A percentile compares a stretch with the other conserved stretches of the same genome.
Evolutionary conservation across 2,113 vertebrate species (phyloP).

Genomic region (Burhinus bistriatus): DNA sequence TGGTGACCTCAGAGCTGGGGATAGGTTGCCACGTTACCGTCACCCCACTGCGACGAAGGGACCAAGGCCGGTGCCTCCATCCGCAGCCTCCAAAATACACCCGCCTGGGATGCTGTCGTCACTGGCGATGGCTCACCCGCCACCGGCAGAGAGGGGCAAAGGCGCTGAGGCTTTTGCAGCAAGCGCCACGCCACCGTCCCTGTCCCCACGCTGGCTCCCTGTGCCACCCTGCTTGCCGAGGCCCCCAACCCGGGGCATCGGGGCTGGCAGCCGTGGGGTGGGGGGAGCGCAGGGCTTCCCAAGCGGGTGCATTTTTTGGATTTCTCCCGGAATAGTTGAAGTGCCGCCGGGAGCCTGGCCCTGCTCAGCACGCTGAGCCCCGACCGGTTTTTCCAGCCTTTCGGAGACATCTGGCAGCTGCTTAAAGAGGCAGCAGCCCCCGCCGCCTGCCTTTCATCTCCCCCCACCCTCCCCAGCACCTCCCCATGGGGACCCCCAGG

Average conservation of each 20-base stretch:
- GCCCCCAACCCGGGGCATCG: fast-evolving
- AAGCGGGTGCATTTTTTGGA: conserved; percentile 61
- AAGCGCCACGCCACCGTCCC: background rate
- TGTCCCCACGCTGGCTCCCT: background rate
- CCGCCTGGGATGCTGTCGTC: background rate
- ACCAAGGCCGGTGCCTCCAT: background rate
- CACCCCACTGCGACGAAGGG: fast-evolving
- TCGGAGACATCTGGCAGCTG: conserved; percentile 67
- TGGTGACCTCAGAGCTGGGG: background rate
- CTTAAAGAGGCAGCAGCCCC: conserved; percentile 62
- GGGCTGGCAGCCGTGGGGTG: background rate
- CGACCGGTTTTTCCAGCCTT: conserved; percentile 71
- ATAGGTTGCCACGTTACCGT: background rate
- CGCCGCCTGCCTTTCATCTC: background rate
- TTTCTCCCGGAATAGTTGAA: conserved; percentile 69
- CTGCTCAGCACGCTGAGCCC: conserved; percentile 23
- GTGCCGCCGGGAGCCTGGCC: conserved; percentile 62
- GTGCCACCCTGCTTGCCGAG: background rate
- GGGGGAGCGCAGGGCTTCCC: conserved; percentile 22
- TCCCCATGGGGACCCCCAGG: background rate
- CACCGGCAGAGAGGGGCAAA: background rate
- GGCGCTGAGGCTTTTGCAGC: background rate
- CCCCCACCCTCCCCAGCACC: background rate
- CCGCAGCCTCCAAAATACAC: background rate
- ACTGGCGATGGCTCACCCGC: background rate